Evolutionary conservation across 2,797 vertebrate species (phyloP), one percentile per base, ranked within the genome.

Genomic region (Margarornis squamiger): DNA sequence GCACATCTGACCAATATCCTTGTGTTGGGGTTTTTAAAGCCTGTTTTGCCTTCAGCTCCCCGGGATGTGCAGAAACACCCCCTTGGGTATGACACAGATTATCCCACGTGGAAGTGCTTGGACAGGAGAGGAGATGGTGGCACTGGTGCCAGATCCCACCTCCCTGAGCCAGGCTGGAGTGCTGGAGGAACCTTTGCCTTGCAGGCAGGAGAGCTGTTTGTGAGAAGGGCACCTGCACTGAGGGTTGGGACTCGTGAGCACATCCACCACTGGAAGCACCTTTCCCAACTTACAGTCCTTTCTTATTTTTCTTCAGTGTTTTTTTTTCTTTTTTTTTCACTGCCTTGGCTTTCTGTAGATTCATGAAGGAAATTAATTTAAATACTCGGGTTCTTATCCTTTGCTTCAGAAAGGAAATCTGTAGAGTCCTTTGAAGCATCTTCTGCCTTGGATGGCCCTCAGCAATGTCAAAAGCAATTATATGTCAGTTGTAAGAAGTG

Each of bases 401-500:
- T 88, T 57, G 19, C 63, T 90, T 91, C 59, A 32, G 86, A 92
- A 88, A 87, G 81, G 81, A 84, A 91, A 95, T 81, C 62, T 41
- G 18, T 46, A 32, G 62, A 88, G 38, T 55, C 63, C 91, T 96
- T 87, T 91, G 86, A 91, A 82, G 67, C 63, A 68, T 43, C n/a
- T 77, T 91, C 65, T 73, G 55, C 74, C 51, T 61, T 73, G 43
- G 73, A 78, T 93, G 79, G 81, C 86, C 87, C 86, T 91, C 88
- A 86, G 65, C 74, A 74, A 80, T 63, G 76, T 93, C 92, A 88
- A 82, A 43, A 45, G 67, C 75, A 92, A 95, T 97, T 88, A 67
- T 58, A 49, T 68, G 51, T 92, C 83, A 63, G 77, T 63, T 79
- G 34, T 36, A 72, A 82, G 70, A 86, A 80, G 68, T n/a, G 1